A percentile compares a stretch with the other conserved stretches of the same genome.
Conservation (phyloP, 2,113 vertebrate genomes). For the Leiothrix lutea region DNA sequence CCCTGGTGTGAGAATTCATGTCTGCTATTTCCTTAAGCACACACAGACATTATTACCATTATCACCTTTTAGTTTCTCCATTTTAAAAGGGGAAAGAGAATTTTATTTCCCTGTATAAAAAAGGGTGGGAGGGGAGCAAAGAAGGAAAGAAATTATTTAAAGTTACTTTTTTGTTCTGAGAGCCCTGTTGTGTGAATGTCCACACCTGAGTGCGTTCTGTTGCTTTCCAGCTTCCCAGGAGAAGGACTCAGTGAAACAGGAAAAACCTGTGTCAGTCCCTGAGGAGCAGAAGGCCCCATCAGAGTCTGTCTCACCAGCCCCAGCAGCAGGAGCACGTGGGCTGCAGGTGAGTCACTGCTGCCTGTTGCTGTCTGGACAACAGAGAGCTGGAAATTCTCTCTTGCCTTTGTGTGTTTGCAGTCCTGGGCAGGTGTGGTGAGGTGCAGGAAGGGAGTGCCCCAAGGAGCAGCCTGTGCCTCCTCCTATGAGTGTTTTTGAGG, state of each 20-base stretch:
- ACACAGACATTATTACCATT: not conserved
- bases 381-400: not conserved
- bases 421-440: not conserved
- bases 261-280: slow-evolving; percentile 12
- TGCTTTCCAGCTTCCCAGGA: slow-evolving; percentile 14
- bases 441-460: not conserved
- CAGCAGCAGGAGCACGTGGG: not conserved
- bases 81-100: not conserved
- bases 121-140: accelerated
- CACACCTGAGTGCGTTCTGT: not conserved
- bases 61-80: not conserved
- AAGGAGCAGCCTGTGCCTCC: not conserved
- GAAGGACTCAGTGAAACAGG: not conserved
- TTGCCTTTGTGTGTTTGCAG: not conserved
- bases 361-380: not conserved
- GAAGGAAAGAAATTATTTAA: not conserved
- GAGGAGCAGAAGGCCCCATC: not conserved
- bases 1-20: not conserved
- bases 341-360: slow-evolving; percentile 53
- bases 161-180: not conserved
- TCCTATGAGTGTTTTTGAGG: not conserved
- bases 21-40: not conserved
- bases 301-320: not conserved
- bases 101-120: not conserved
- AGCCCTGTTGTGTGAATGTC: not conserved